Conservation (phyloP, 2,113 vertebrate species). For the Triplophysa tibetana region DNA sequence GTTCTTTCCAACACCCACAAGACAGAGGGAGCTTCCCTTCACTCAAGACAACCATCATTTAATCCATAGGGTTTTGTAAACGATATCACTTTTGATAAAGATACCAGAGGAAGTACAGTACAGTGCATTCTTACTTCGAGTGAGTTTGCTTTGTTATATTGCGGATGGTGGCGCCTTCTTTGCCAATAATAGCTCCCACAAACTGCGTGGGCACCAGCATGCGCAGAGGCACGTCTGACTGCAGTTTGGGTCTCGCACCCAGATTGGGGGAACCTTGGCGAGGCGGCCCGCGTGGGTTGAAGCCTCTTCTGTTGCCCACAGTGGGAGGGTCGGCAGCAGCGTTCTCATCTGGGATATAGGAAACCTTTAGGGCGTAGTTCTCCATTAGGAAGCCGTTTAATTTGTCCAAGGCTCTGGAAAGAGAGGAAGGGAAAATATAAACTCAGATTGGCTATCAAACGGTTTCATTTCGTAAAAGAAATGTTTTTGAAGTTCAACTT, state of each 20-base stretch:
- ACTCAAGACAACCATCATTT: neutral
- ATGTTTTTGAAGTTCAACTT: neutral
- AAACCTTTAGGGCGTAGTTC: conserved; percentile 91
- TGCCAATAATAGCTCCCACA: conserved; percentile 96
- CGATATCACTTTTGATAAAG: too few species aligned
- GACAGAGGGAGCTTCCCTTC: neutral
- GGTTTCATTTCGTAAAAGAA: neutral
- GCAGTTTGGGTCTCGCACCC: conserved; percentile 83
- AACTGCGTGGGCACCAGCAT: conserved; percentile 96
- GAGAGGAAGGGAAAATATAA: neutral
- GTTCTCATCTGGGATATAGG: conserved; percentile 93
- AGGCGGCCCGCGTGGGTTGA: conserved; percentile 82
- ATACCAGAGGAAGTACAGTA: too few species aligned
- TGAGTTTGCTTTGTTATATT: conserved; percentile 98
- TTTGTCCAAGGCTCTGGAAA: conserved; percentile 90
- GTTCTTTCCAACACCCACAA: neutral
- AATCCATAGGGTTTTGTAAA: neutral
- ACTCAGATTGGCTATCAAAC: neutral
- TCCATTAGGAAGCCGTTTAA: conserved; percentile 95
- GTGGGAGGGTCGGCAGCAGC: conserved; percentile 74
- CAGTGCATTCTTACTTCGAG: conserved; percentile 84
- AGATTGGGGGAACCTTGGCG: conserved; percentile 86
- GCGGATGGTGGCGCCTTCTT: conserved; percentile 95
- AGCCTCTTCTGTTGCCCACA: conserved; percentile 80
- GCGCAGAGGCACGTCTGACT: conserved; percentile 89